These are phyloP conservation scores for Thereva nobilitata DNA, from an alignment of 2,888 invertebrate species.

Conservation along the genomic window DNA sequence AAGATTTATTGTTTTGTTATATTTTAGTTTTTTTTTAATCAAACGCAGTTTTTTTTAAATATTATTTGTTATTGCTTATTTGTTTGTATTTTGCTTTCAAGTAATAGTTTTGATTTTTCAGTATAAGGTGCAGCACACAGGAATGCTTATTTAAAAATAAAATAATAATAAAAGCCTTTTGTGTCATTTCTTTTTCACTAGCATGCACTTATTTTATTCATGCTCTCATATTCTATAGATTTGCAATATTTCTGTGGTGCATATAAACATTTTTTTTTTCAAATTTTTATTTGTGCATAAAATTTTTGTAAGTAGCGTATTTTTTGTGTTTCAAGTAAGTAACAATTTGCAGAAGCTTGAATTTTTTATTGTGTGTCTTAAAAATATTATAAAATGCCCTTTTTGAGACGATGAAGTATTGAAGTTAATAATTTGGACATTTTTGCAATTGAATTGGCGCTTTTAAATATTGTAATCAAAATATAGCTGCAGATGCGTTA, in stretches of 20 bases:
- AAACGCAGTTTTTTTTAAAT: neutral
- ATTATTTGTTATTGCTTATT: conserved; percentile 4
- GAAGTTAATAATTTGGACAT: too few species aligned
- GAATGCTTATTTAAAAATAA: neutral
- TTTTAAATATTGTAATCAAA: too few species aligned
- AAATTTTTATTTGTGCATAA: neutral
- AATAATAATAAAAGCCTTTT: conserved; percentile 12
- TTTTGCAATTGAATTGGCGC: too few species aligned
- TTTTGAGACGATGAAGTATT: too few species aligned
- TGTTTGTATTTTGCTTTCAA: neutral
- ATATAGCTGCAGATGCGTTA: too few species aligned
- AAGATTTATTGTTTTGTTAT: too few species aligned
- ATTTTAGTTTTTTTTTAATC: too few species aligned
- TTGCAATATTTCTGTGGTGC: neutral
- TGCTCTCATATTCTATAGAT: conserved; percentile 5
- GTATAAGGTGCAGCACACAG: conserved; percentile 1
- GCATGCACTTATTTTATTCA: conserved; percentile 26
- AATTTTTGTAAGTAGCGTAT: too few species aligned
- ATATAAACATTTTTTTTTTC: conserved; percentile 17
- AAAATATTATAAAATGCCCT: too few species aligned
- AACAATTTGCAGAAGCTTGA: too few species aligned
- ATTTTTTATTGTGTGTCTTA: too few species aligned
- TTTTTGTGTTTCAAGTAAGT: too few species aligned
- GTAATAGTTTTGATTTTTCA: conserved; percentile 1
- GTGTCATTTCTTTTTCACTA: neutral